A percentile compares a stretch with the other conserved stretches of the same genome.
These are phyloP conservation scores for Camponotus fellah DNA, from an alignment of 2,888 invertebrate genomes.

Conservation along the genomic window DNA sequence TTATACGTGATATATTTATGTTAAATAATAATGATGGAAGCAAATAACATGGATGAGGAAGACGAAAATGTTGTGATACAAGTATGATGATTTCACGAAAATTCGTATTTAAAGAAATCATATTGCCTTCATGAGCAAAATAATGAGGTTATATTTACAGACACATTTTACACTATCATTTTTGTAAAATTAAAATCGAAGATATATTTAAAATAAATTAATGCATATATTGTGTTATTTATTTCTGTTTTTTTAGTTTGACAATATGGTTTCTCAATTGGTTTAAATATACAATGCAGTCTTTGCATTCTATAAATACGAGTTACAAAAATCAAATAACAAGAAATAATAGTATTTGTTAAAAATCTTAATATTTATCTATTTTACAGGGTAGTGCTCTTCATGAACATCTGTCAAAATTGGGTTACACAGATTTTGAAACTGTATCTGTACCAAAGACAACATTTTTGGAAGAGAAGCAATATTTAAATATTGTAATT, in stretches of 20 bases:
- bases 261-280: not conserved
- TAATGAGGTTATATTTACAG: not conserved
- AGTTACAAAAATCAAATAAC: not conserved
- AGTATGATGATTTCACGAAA: conserved; percentile 65
- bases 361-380: not conserved
- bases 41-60: conserved; percentile 65
- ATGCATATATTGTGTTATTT: not conserved
- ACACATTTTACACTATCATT: not conserved
- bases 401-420: conserved; percentile 76
- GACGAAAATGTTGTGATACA: conserved; percentile 82
- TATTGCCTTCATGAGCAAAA: not conserved
- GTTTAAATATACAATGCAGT: not conserved
- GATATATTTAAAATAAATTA: not conserved
- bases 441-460: conserved; percentile 52
- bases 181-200: not conserved
- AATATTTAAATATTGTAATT: conserved; percentile 25
- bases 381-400: conserved; percentile 79
- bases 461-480: not conserved
- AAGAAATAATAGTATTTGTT: conserved; percentile 18
- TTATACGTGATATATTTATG: not conserved
- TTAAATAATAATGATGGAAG: not conserved
- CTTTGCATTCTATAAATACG: not conserved
- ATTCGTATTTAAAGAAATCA: not conserved
- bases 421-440: conserved; percentile 82
- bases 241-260: not conserved